A percentile compares a stretch with the other conserved stretches of the same genome.
Conservation (phyloP, 92 coral and sea anemone genomes). For the Epizoanthus stellaris region DNA sequence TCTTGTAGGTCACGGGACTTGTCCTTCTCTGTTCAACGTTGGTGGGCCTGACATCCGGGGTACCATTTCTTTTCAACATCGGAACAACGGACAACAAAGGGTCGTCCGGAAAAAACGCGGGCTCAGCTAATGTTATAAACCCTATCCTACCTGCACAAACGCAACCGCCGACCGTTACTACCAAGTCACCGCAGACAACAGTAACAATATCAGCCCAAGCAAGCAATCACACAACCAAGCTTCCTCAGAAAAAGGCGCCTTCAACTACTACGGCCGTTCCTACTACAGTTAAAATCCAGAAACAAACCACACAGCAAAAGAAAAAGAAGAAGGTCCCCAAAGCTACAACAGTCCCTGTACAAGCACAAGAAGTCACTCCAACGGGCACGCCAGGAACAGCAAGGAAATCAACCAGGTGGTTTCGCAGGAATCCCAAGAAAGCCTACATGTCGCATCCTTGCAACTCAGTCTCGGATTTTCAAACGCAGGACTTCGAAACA, state of each 20-base stretch:
- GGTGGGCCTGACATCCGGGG: background rate
- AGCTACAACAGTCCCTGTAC: background rate
- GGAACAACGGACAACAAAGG: background rate
- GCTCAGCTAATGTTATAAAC: background rate
- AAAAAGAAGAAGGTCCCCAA: background rate
- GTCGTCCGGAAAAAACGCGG: background rate
- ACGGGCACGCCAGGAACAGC: background rate
- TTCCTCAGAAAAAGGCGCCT: background rate
- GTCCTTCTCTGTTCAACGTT: background rate
- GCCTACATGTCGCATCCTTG: slow-evolving; percentile 16
- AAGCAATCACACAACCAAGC: background rate
- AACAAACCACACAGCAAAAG: background rate
- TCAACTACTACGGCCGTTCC: background rate
- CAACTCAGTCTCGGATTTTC: slow-evolving; percentile 3
- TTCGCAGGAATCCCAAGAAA: background rate
- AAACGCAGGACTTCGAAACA: slow-evolving; percentile 30
- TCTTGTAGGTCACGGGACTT: background rate
- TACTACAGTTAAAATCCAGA: too few species aligned
- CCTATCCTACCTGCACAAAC: slow-evolving; percentile 26
- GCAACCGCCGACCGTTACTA: background rate
- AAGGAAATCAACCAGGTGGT: background rate
- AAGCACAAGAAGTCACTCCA: background rate
- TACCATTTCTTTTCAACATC: background rate
- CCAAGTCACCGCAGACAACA: background rate
- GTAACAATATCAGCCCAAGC: background rate